Evolutionary conservation across 2,888 invertebrate genomes (phyloP), one percentile per base, ranked within the genome.

Genomic region (Callinectes sapidus): DNA sequence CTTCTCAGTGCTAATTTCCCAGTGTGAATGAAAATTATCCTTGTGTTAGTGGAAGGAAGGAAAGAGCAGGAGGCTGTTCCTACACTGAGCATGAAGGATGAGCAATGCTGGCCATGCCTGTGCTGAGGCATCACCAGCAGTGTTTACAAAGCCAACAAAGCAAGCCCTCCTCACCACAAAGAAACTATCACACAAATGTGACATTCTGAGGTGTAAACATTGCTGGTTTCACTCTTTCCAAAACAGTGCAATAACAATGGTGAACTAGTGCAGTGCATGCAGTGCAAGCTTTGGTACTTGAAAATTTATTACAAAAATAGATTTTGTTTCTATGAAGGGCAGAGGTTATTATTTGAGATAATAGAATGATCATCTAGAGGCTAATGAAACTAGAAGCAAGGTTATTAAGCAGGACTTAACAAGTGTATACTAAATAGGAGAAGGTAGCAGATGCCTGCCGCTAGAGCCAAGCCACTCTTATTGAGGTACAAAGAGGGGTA

Each of bases 41-140:
- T 91, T 77, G 61, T 66, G 91, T 91, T 91, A 91, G 87, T 87
- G 87, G 89, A 87, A 90, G 87, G 61, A 39, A n/a, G 81, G n/a
- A 32, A 35, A 35, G 81, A 35, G 35, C 81, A 35, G 16, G 35
- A 81, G 35, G 81, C 81, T 32, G 81, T 81, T 32, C 35, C 18
- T 32, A 16, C 35, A 35, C 81, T 81, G 81, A 35, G 81, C 13
- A 16, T 35, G 28, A n/a, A 32, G 35, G 81, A 32, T 16, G 28
- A 81, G 35, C 35, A 81, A 35, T 81, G 35, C 16, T 81, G 35
- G 35, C 18, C 81, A 81, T 35, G 35, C 16, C 81, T 81, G 13
- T 35, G 18, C 28, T 35, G 35, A 81, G 81, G 81, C 81, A 35
- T 3, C 13, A 13, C 8, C 8, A 35, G 35, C 35, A 35, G 35